Percentiles rank a stretch among this genome's conserved stretches.
Evolutionary conservation across 2,888 invertebrate genomes (phyloP).

Genomic region (Tiphia femorata): DNA sequence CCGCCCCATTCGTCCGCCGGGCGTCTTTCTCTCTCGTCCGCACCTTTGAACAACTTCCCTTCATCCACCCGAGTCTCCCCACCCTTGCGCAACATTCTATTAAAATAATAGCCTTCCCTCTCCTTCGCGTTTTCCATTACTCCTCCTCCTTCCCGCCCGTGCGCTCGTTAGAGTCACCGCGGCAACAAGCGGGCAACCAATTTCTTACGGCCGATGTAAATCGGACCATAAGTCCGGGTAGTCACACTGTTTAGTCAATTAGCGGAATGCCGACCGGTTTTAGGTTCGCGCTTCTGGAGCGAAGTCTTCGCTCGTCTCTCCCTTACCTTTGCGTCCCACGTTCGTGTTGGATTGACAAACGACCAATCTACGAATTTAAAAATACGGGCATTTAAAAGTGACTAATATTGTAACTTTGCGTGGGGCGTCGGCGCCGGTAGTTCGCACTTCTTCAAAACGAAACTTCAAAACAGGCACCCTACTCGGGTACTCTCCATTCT

Average conservation of each 20-base stretch:
- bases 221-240: slow-evolving; percentile 53
- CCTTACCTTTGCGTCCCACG: not conserved
- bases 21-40: not conserved
- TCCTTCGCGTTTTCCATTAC: too few relatives aligned
- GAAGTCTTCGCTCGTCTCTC: slow-evolving; percentile 6
- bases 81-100: slow-evolving; percentile 38
- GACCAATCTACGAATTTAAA: too few relatives aligned
- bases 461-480: too few relatives aligned
- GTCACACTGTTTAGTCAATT: slow-evolving; percentile 58
- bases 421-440: too few relatives aligned
- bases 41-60: too few relatives aligned
- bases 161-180: slow-evolving; percentile 22
- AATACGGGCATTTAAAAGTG: too few relatives aligned
- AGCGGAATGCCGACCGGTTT: slow-evolving; percentile 49
- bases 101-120: slow-evolving; percentile 35
- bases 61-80: not conserved
- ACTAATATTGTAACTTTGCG: too few relatives aligned
- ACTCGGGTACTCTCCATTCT: too few relatives aligned
- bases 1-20: not conserved
- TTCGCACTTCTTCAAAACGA: too few relatives aligned
- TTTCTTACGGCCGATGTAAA: slow-evolving; percentile 57
- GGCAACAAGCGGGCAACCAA: slow-evolving; percentile 43
- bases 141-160: too few relatives aligned
- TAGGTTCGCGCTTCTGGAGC: slow-evolving; percentile 26
- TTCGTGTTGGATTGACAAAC: too few relatives aligned